phyloP scores from a whole-genome alignment of 2,113 vertebrate species.

The Anhinga anhinga region DNA sequence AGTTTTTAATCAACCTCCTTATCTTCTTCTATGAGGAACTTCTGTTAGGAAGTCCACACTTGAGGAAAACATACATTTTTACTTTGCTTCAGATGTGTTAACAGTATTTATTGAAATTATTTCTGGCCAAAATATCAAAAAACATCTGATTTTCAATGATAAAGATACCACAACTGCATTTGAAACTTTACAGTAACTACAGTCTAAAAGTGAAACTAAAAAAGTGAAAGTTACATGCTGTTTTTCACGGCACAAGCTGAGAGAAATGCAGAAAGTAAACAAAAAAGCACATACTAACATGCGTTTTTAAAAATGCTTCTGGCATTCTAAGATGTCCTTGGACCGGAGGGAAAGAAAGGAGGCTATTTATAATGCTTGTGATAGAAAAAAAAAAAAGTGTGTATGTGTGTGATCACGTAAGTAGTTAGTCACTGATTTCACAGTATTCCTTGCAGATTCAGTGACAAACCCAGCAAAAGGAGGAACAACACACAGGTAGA shows the following conservation, averaged over 20 bases:
- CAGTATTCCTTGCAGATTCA: neutral
- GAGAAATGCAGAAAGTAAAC: constrained; percentile 48
- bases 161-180: constrained; percentile 19
- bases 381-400: neutral
- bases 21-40: neutral
- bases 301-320: neutral
- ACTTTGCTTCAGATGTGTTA: neutral
- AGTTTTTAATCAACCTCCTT: neutral
- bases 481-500: neutral
- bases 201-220: constrained; percentile 66
- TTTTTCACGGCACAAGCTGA: neutral
- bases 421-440: neutral
- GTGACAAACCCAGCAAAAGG: neutral
- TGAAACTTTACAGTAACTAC: constrained; percentile 45
- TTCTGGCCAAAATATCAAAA: neutral
- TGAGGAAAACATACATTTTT: neutral
- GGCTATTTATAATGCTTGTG: neutral
- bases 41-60: neutral
- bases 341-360: neutral
- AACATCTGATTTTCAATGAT: neutral
- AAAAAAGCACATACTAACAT: neutral
- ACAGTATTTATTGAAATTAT: neutral
- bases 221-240: constrained; percentile 58
- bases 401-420: neutral
- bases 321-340: neutral